Evolutionary conservation across 2,888 invertebrate species (phyloP).

Genomic region (Kuschelorhynchus macadamiae): DNA sequence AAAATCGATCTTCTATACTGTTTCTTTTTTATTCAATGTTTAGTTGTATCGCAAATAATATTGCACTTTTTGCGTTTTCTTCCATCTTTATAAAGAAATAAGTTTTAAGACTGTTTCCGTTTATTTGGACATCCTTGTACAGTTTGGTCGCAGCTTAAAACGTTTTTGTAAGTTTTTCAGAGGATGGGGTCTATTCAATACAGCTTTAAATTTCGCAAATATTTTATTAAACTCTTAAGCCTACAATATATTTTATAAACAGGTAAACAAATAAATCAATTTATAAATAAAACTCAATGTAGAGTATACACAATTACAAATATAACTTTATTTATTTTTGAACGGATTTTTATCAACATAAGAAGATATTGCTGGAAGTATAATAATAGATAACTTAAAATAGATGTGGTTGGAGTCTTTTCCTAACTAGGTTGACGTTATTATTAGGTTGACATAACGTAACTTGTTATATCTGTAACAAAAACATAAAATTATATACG

Average conservation of each 20-base stretch:
- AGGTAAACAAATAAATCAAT: constrained; percentile 20
- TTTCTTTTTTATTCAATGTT: no score
- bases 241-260: constrained; percentile 22
- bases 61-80: no score
- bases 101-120: no score
- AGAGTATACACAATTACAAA: constrained; percentile 59
- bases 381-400: constrained; percentile 54
- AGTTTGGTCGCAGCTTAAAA: no score
- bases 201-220: constrained; percentile 12
- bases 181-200: no score
- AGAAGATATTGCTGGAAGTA: constrained; percentile 36
- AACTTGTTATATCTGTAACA: constrained; percentile 48
- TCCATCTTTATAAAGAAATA: no score
- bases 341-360: constrained; percentile 38
- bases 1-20: no score
- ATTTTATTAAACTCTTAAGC: constrained; percentile 23
- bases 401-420: constrained; percentile 20
- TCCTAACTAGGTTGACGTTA: constrained; percentile 53
- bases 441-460: constrained; percentile 41
- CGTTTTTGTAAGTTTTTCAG: no score
- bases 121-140: no score
- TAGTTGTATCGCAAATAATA: no score
- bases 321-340: constrained; percentile 65
- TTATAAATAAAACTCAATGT: constrained; percentile 29
- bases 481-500: constrained; percentile 23